Evolutionary conservation across 1,140 invertebrate genomes (phyloP), one percentile per base, ranked within the genome.

Genomic region (Brachionus asplanchnoidis): DNA sequence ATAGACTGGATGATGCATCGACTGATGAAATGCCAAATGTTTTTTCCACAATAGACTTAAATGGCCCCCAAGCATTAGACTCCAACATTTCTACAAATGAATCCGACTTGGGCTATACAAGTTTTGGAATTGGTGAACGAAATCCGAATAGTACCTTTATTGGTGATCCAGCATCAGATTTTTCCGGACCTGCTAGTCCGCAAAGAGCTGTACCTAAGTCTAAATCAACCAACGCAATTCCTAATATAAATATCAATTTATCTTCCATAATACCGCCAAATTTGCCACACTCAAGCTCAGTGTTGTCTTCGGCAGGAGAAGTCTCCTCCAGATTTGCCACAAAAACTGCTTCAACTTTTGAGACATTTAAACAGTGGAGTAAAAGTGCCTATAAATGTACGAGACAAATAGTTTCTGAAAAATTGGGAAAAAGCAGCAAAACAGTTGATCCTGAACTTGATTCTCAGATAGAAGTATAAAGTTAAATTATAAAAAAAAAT

Each of bases 351-450:
- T 87, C 87, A n/a, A 87, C 87, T 60, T 86, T 98, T 88, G 96
- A 97, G 88, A 93, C 93, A 46, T 91, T 98, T 53, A 95, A 95
- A 89, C 95, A 95, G 87, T 98, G 97, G 97, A 95, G 95, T 87
- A 94, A 97, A 88, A 97, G 95, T 82, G 97, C 96, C 1, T 98
- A 97, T 88, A 98, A 98, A 90, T 98, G 95, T 88, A 97, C 96
- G 0, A 95, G 95, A 86, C 96, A 98, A 89, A 91, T 97, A 60
- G 93, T 98, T 89, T 95, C 96, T 87, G 96, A 98, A 89, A 96
- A 95, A 90, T 91, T 98, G 65, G 96, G 96, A 2, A 97, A 97
- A 91, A 93, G 78, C 12, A 53, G 87, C 14, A 92, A 95, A 85
- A 97, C 96, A 44, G 93, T 95, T 82, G 95, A 97, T 91, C 87